Evolutionary conservation across 1,140 invertebrate species (phyloP).

Genomic region (Dinothrombium tinctorium): DNA sequence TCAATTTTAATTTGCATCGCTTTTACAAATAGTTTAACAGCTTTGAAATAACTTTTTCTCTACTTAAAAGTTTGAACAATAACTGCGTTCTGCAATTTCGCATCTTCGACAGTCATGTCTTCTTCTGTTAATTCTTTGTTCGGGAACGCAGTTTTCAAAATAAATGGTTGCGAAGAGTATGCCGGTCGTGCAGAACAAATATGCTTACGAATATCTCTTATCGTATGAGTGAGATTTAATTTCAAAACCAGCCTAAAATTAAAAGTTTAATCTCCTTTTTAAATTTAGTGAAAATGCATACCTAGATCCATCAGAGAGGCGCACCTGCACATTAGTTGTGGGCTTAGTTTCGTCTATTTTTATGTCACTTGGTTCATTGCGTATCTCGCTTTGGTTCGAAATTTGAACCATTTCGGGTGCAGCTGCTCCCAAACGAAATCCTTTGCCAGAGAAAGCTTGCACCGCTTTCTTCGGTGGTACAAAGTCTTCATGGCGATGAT

Average conservation of each 20-base stretch:
- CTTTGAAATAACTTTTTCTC: too few relatives aligned
- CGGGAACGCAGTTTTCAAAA: slow-evolving; percentile 68
- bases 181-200: slow-evolving; percentile 51
- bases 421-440: slow-evolving; percentile 47
- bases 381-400: slow-evolving; percentile 28
- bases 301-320: slow-evolving; percentile 67
- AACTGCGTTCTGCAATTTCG: slow-evolving; percentile 65
- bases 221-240: slow-evolving; percentile 68
- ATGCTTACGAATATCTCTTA: slow-evolving; percentile 51
- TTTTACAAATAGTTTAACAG: too few relatives aligned
- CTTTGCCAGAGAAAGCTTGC: slow-evolving; percentile 60
- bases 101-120: slow-evolving; percentile 45
- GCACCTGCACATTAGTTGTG: slow-evolving; percentile 63
- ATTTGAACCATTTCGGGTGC: slow-evolving; percentile 10
- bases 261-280: slow-evolving; percentile 4
- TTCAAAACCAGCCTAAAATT: slow-evolving; percentile 37
- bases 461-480: slow-evolving; percentile 29
- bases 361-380: slow-evolving; percentile 37
- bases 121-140: slow-evolving; percentile 55
- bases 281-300: slow-evolving; percentile 14
- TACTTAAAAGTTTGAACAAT: too few relatives aligned
- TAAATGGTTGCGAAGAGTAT: slow-evolving; percentile 45
- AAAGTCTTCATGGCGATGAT: slow-evolving; percentile 63
- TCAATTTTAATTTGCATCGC: too few relatives aligned
- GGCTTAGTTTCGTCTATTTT: slow-evolving; percentile 42